Base-by-base conservation (phyloP, 1,140 invertebrate species). In the Diprion similis region DNA sequence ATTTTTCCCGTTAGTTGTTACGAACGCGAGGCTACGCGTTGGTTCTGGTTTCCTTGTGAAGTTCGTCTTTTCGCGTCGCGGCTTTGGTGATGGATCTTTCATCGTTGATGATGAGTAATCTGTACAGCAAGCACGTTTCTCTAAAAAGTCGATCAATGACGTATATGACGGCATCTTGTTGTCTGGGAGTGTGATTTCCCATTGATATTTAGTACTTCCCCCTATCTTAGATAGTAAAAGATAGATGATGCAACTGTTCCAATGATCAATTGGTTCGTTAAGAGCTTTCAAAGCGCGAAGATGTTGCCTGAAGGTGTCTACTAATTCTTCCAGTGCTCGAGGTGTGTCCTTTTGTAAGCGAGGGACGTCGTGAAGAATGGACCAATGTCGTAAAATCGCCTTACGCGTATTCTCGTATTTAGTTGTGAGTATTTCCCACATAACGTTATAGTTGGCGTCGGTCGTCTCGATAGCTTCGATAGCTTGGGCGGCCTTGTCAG, bases 351-450 rank as follows among this genome's bases (percentile, higher is more conserved):
- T 77, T 10, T 45, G 48, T 47, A 83, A n/a, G 10, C 37, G 15
- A 46, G 75, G 66, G 15, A 78, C 37, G 46, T 72, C 48, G 48
- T 79, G 0, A 73, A 84, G 65, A 80, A 79, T 47, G n/a, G 78
- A 74, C 18, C 85, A 77, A 73, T 87, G 82, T 17, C 78, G 79
- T 48, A 82, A 78, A 17, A 85, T 75, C 24, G 84, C 83, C 59
- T 84, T 46, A 64, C 80, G 37, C 72, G 81, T 82, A 73, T 85
- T 84, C 17, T 87, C 81, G 71, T 82, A 88, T 18, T 84, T 76
- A 24, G 80, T 73, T 66, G 81, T 81, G 59, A 88, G 76, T 47
- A 83, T 59, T 10, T 81, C 73, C 81, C 82, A 84, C 3, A 84
- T 85, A n/a, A 79, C 66, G 8, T 46, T 45, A 73, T 87, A 87